A percentile compares a stretch with the other conserved stretches of the same genome.
Evolutionary conservation across 2,888 invertebrate genomes (phyloP).

Genomic region (Colostygia pectinataria): DNA sequence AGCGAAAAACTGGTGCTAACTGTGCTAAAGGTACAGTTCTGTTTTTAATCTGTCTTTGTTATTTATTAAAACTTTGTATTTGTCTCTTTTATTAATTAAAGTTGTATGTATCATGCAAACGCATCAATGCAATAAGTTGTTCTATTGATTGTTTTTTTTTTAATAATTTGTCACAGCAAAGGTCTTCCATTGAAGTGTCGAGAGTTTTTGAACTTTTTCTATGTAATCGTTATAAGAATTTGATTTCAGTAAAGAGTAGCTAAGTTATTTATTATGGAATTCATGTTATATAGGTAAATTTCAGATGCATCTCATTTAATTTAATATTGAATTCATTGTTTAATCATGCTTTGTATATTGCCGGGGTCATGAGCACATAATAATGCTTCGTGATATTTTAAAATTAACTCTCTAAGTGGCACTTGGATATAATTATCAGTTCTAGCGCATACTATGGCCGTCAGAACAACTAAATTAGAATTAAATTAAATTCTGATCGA

Average conservation of each 20-base stretch:
- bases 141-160: slow-evolving; percentile 2
- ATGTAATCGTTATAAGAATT: slow-evolving; percentile 23
- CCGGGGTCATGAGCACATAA: slow-evolving; percentile 7
- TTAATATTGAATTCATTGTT: slow-evolving; percentile 29
- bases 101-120: slow-evolving; percentile 5
- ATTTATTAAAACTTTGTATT: slow-evolving; percentile 16
- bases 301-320: slow-evolving; percentile 35
- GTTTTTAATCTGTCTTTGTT: slow-evolving; percentile 12
- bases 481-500: background rate
- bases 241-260: slow-evolving; percentile 42
- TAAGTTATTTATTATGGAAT: slow-evolving; percentile 58
- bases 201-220: slow-evolving; percentile 25
- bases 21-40: slow-evolving; percentile 17
- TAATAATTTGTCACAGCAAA: slow-evolving; percentile 36
- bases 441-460: background rate
- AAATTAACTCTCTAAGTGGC: slow-evolving; percentile 1
- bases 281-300: slow-evolving; percentile 36
- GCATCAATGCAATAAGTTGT: slow-evolving; percentile 3
- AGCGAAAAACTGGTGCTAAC: slow-evolving; percentile 17
- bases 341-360: slow-evolving; percentile 31
- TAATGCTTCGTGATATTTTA: slow-evolving; percentile 9
- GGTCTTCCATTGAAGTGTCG: slow-evolving; percentile 69
- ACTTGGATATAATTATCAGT: background rate
- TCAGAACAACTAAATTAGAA: no score
- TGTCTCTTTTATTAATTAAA: slow-evolving; percentile 8